A percentile compares a stretch with the other conserved stretches of the same genome.
Evolutionary conservation across 1,140 invertebrate species (phyloP).

Genomic region (Agraylea sexmaculata): DNA sequence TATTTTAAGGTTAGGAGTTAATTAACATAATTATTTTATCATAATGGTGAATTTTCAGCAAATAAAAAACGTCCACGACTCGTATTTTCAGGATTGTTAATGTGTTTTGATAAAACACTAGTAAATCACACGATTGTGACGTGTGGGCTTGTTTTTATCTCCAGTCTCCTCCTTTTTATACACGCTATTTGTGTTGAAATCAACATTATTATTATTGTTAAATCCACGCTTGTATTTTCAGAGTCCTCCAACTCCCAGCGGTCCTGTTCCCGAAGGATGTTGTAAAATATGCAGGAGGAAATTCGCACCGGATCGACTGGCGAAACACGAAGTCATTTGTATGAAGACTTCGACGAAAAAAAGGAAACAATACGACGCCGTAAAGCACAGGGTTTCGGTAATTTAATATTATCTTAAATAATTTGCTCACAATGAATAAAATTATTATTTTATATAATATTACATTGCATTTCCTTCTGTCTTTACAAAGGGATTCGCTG

Average conservation of each 20-base stretch:
- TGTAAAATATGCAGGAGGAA: constrained; percentile 57
- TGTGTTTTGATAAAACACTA: no score
- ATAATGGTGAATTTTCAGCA: no score
- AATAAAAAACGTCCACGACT: no score
- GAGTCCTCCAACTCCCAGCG: constrained; percentile 26
- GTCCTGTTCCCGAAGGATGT: no score
- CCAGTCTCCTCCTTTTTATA: no score
- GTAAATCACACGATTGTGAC: no score
- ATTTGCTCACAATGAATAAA: background rate
- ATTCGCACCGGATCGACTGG: constrained; percentile 69
- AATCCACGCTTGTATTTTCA: background rate
- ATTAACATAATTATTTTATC: no score
- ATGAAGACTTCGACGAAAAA: constrained; percentile 61
- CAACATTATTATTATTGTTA: background rate
- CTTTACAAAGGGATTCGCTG: constrained; percentile 4
- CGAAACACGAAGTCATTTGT: constrained; percentile 74
- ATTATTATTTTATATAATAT: constrained; percentile 1
- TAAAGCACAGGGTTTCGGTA: constrained; percentile 60
- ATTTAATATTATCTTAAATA: constrained; percentile 14
- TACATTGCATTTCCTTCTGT: background rate
- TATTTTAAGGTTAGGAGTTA: no score
- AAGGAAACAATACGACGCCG: constrained; percentile 76
- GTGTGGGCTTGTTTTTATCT: no score
- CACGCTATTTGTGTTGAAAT: no score
- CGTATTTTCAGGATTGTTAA: no score